These are phyloP conservation scores for Nyctibius grandis DNA, from an alignment of 2,797 vertebrate species.

Conservation along the genomic window DNA sequence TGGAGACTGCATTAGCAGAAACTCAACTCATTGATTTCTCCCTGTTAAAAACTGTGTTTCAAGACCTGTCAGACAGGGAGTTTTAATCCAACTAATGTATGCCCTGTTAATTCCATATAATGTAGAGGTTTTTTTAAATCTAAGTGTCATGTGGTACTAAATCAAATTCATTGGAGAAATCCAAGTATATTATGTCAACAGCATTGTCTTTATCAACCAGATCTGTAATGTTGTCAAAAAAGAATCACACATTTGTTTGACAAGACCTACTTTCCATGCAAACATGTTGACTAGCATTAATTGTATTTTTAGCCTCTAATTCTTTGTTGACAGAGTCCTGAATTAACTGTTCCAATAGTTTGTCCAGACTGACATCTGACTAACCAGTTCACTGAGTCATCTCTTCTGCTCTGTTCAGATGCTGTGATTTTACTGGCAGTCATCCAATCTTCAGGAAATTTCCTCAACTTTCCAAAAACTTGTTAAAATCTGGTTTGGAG, in stretches of 20 bases:
- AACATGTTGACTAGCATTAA: neutral
- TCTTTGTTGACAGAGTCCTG: neutral
- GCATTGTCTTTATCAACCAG: neutral
- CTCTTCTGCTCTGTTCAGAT: neutral
- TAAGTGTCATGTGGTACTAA: neutral
- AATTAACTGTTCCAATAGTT: neutral
- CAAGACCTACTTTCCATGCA: neutral
- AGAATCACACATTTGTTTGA: neutral
- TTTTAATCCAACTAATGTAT: slow-evolving; percentile 9
- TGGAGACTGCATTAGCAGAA: slow-evolving; percentile 1
- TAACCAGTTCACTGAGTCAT: neutral
- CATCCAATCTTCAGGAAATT: neutral
- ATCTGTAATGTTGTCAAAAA: neutral
- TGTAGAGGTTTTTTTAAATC: neutral
- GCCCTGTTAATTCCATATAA: neutral
- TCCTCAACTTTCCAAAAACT: neutral
- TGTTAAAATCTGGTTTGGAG: neutral
- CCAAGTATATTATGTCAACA: neutral
- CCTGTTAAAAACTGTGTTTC: neutral
- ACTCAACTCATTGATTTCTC: neutral
- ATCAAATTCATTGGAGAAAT: neutral
- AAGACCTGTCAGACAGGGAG: neutral
- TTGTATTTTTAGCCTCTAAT: neutral
- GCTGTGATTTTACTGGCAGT: neutral
- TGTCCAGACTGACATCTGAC: neutral